A percentile compares a stretch with the other conserved stretches of the same genome.
Evolutionary conservation across 2,797 vertebrate species (phyloP).

Genomic region (Miichthys miiuy): DNA sequence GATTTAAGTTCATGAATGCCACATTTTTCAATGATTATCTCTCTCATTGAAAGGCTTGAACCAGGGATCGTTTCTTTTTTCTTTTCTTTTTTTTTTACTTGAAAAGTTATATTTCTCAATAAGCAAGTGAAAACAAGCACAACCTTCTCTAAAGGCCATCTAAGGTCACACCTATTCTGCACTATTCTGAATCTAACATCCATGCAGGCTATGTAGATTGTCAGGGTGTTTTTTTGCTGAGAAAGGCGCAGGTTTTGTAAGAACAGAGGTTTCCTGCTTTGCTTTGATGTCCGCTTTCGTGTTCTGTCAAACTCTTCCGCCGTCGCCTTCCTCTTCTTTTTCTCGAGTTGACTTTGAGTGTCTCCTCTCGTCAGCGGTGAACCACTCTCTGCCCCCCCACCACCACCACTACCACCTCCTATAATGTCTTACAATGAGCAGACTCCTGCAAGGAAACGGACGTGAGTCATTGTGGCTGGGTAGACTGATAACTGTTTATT

Average conservation of each 20-base stretch:
- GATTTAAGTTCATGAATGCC: neutral
- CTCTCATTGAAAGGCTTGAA: neutral
- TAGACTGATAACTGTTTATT: conserved; percentile 58
- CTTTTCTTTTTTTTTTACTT: neutral
- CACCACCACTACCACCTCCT: conserved; percentile 11
- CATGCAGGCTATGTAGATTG: conserved; percentile 19
- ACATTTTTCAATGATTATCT: neutral
- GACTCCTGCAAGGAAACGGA: conserved; percentile 67
- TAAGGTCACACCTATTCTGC: conserved; percentile 31
- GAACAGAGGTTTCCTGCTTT: conserved; percentile 60
- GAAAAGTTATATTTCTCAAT: neutral
- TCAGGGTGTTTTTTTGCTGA: conserved; percentile 12
- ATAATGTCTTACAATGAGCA: conserved; percentile 37
- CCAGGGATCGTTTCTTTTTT: neutral
- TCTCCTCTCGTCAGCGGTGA: conserved; percentile 40
- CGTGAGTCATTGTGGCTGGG: conserved; percentile 70
- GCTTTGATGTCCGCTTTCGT: conserved; percentile 64
- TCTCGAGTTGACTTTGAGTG: conserved; percentile 39
- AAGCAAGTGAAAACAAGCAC: neutral
- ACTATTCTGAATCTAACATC: conserved; percentile 14
- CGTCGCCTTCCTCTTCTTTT: conserved; percentile 41
- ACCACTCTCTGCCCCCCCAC: conserved; percentile 23
- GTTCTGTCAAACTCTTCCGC: conserved; percentile 59
- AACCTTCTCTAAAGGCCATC: conserved; percentile 3
- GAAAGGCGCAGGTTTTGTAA: conserved; percentile 40